Conservation (phyloP, 92 coral and sea anemone genomes). For the Palythoa heliodiscus region DNA sequence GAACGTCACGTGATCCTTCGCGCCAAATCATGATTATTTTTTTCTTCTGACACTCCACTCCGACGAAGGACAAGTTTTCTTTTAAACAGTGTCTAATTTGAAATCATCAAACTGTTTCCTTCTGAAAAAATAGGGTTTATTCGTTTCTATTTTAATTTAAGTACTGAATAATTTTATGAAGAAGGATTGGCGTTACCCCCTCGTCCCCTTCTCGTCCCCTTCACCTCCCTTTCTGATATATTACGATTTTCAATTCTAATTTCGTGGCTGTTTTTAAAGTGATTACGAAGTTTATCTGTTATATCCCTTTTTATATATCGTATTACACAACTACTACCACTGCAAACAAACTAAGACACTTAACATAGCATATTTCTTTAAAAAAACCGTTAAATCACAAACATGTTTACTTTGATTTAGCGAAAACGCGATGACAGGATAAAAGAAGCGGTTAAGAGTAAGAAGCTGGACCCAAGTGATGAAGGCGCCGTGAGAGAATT, state of each 20-base stretch:
- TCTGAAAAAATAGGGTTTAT: background rate
- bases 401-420: background rate
- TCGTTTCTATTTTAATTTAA: background rate
- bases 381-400: background rate
- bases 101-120: background rate
- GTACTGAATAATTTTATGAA: background rate
- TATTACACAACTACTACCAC: background rate
- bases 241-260: background rate
- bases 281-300: background rate
- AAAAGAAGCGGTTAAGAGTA: background rate
- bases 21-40: background rate
- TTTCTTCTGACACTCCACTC: background rate
- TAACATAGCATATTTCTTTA: background rate
- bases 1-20: background rate
- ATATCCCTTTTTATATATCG: background rate
- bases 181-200: background rate
- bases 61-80: background rate
- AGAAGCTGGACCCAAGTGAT: conserved; percentile 3
- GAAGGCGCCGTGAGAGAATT: background rate
- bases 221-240: background rate
- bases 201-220: background rate
- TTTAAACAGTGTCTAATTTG: background rate
- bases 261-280: background rate
- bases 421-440: conserved; percentile 4
- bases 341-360: conserved; percentile 12